Conservation (phyloP, 2,797 vertebrate species). For the Synanceia verrucosa region DNA sequence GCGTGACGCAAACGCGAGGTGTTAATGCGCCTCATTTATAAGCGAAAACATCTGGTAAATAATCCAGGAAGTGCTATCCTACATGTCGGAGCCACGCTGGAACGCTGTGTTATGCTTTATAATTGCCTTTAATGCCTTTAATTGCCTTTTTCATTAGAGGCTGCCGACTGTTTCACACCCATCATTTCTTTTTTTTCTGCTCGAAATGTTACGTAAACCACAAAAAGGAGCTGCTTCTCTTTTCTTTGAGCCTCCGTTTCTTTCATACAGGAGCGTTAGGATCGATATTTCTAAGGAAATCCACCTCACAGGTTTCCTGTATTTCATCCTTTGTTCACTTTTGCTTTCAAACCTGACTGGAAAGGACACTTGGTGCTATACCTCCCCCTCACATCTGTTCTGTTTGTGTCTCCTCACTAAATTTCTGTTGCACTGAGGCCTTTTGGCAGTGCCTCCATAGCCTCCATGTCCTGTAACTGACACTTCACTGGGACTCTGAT, state of each 20-base stretch:
- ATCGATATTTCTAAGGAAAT: background rate
- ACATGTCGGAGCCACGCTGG: conserved; percentile 1
- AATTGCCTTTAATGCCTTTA: conserved; percentile 14
- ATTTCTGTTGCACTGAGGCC: conserved; percentile 20
- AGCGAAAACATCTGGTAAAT: conserved; percentile 48
- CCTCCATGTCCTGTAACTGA: conserved; percentile 30
- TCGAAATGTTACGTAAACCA: conserved; percentile 16
- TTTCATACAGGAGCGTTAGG: background rate
- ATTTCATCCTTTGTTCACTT: conserved; percentile 9
- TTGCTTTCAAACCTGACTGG: conserved; percentile 25
- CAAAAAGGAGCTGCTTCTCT: conserved; percentile 4
- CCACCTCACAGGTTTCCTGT: background rate
- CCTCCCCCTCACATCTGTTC: conserved; percentile 16
- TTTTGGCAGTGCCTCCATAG: conserved; percentile 45
- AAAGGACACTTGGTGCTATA: conserved; percentile 22
- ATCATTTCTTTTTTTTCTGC: background rate
- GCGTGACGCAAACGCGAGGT: background rate
- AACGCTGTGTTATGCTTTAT: conserved; percentile 27
- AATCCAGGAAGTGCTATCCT: conserved; percentile 36
- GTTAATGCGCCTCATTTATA: conserved; percentile 51
- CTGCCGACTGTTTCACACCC: conserved; percentile 17
- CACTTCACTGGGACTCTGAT: conserved; percentile 49
- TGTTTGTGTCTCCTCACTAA: conserved; percentile 16
- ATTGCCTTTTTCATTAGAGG: conserved; percentile 25
- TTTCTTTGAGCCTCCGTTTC: background rate